Base-by-base conservation (phyloP, 2,113 vertebrate species). In the Nettapus auritus region DNA sequence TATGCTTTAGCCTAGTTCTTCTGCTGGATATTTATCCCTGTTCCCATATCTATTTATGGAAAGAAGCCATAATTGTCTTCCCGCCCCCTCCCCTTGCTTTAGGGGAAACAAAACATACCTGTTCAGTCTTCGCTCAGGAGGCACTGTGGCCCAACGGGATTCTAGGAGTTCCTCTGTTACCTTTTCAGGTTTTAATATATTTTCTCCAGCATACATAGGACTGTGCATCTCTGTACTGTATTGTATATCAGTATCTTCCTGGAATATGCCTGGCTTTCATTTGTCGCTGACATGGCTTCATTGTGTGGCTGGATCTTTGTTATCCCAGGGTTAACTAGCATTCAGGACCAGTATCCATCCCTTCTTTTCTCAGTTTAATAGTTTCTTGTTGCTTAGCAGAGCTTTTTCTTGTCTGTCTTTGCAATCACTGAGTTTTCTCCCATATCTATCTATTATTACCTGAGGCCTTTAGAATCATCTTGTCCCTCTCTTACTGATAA, bases 21-120 rank as follows among this genome's bases (percentile, higher is more conserved):
- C 52, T 64, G 63, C 38, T 81, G 88, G 68, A 9, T 38, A 17
- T 48, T 60, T 77, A 3, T 29, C 8, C 2, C 11, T 73, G 29
- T 66, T 26, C 8, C 5, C 6, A 0, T 69, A 31, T 56, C n/a
- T 75, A 0, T 75, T 62, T 34, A 42, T 64, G 34, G 78, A 59
- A 84, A 82, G 36, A 79, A 79, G 16, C 48, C 13, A 2, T 75
- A 74, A 36, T 67, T 91, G 20, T 52, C 33, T 53, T 85, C 55
- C 16, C 5, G 67, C 3, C 40, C 15, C 8, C n/a, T n/a, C n/a
- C n/a, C 33, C 18, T 13, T 56, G n/a, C 29, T 42, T 68, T 50
- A 56, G 52, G 48, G 38, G 26, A 68, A 90, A 52, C 46, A 92
- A 80, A 88, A 42, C 26, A 34, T 60, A 11, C 31, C 19, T 29